phyloP scores from a whole-genome alignment of 1,140 invertebrate genomes.

The Heterodera schachtii region DNA sequence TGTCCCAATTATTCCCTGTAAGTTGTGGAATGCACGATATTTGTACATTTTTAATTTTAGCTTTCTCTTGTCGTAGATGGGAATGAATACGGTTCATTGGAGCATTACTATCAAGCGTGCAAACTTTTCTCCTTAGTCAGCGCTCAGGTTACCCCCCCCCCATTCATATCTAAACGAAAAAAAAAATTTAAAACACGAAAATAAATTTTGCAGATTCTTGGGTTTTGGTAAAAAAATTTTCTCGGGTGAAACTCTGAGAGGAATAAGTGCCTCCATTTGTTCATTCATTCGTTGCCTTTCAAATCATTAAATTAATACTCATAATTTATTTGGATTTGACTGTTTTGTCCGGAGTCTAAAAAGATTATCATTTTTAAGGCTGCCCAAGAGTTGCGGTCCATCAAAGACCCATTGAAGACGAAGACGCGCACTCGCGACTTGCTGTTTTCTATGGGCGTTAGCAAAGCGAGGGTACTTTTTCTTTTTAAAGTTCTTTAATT shows the following conservation, averaged over 20 bases:
- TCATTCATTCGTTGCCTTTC: no score
- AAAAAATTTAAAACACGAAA: no score
- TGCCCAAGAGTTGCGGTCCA: constrained; percentile 33
- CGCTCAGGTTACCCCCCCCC: constrained; percentile 9
- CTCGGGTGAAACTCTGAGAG: no score
- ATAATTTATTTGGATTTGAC: no score
- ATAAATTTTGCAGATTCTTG: no score
- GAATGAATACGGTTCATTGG: constrained; percentile 43
- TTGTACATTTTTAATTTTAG: constrained; percentile 28
- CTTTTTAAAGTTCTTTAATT: constrained; percentile 7
- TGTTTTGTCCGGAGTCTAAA: no score
- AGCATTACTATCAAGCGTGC: constrained; percentile 55
- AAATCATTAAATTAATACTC: no score
- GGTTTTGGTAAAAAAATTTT: no score
- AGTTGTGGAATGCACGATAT: background rate
- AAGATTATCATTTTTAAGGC: background rate
- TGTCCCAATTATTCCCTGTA: constrained; percentile 46
- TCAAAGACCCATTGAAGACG: constrained; percentile 42
- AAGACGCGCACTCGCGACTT: constrained; percentile 45
- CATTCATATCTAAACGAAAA: background rate
- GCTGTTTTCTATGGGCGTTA: constrained; percentile 24
- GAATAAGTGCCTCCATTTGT: no score
- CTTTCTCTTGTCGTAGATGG: constrained; percentile 37
- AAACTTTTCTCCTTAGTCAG: constrained; percentile 48
- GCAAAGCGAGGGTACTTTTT: background rate